Evolutionary conservation across 2,797 vertebrate species (phyloP).

Genomic region (Discoglossus pictus): DNA sequence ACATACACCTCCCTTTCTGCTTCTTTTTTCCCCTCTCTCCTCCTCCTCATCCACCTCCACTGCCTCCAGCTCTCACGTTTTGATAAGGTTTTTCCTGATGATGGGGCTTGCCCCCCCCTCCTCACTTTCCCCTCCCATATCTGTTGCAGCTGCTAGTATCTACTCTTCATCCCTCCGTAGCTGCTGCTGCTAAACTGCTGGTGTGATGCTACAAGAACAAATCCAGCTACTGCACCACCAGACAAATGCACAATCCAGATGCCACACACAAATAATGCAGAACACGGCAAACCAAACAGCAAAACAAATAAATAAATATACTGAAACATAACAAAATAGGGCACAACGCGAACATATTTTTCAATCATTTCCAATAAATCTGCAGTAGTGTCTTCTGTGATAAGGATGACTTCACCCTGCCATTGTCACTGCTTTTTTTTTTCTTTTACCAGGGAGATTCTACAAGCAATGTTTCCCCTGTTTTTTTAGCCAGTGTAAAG

Average conservation of each 20-base stretch:
- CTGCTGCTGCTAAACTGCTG: conserved; percentile 17
- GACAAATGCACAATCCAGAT: conserved; percentile 34
- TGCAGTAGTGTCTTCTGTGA: conserved; percentile 4
- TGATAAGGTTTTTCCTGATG: conserved; percentile 32
- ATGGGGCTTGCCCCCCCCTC: neutral
- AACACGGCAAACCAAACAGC: neutral
- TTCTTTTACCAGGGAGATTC: no score
- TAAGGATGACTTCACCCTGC: conserved; percentile 2
- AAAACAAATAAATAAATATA: neutral
- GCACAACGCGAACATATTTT: no score
- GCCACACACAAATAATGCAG: conserved; percentile 3
- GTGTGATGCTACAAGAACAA: conserved; percentile 23
- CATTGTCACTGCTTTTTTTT: conserved; percentile 1
- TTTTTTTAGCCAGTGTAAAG: no score
- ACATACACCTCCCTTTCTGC: neutral
- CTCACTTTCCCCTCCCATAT: conserved; percentile 16
- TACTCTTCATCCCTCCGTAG: conserved; percentile 14
- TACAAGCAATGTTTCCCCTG: no score
- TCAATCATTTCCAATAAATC: neutral
- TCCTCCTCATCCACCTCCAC: conserved; percentile 25
- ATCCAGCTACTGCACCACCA: conserved; percentile 29
- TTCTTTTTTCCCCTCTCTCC: conserved; percentile 2
- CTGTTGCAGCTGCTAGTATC: conserved; percentile 24
- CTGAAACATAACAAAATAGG: no score
- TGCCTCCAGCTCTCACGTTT: conserved; percentile 39